A percentile compares a stretch with the other conserved stretches of the same genome.
Evolutionary conservation across 1,140 invertebrate species (phyloP).

Genomic region (Nylanderia fulva): DNA sequence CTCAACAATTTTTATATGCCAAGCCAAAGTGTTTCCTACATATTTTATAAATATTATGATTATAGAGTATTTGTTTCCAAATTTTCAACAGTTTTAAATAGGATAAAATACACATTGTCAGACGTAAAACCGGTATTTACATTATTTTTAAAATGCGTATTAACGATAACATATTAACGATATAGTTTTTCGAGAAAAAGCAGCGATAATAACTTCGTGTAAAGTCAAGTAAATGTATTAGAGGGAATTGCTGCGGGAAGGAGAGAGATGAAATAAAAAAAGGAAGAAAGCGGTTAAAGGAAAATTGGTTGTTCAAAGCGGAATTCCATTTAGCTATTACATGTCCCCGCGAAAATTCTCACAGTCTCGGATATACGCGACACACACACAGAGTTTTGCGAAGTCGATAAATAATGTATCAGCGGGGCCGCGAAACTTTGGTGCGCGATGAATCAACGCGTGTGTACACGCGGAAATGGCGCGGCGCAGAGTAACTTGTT

Average conservation of each 20-base stretch:
- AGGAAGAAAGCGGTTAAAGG: neutral
- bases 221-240: conserved; percentile 20
- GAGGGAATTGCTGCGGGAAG: neutral
- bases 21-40: neutral
- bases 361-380: conserved; percentile 9
- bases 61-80: neutral
- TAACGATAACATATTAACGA: conserved; percentile 1
- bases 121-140: neutral
- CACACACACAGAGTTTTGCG: conserved; percentile 35
- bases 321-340: conserved; percentile 32
- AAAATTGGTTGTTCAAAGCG: conserved; percentile 12
- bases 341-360: conserved; percentile 45
- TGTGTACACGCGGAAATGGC: conserved; percentile 54
- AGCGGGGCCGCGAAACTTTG: conserved; percentile 61
- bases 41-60: neutral
- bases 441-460: conserved; percentile 62
- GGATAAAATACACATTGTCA: neutral
- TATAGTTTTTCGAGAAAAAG: conserved; percentile 16
- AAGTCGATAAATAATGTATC: conserved; percentile 72
- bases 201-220: neutral
- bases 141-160: neutral
- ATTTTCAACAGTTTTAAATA: neutral
- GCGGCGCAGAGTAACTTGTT: conserved; percentile 64
- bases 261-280: neutral
- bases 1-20: neutral